A percentile compares a stretch with the other conserved stretches of the same genome.
Evolutionary conservation across 64 coral and sea anemone genomes (phyloP).

Genomic region (Stylophora pistillata): DNA sequence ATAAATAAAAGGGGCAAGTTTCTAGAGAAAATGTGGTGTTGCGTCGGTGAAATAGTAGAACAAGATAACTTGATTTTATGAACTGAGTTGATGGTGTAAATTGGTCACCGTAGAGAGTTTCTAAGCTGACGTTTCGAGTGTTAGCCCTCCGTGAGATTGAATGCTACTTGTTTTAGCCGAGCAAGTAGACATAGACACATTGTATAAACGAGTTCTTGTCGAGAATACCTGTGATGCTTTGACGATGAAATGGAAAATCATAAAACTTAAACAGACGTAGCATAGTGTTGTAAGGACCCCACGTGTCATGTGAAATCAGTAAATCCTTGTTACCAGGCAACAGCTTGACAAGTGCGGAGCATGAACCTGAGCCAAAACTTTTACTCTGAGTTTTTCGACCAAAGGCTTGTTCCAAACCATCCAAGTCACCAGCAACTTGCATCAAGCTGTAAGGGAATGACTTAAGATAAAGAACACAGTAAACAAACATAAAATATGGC

Average conservation of each 20-base stretch:
- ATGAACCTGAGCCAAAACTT: constrained; percentile 31
- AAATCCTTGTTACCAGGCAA: constrained; percentile 38
- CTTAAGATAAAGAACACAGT: not conserved
- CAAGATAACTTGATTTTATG: too few relatives aligned
- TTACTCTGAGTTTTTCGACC: not conserved
- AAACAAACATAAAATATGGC: too few relatives aligned
- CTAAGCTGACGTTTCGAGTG: too few relatives aligned
- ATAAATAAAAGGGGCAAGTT: too few relatives aligned
- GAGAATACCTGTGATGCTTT: not conserved
- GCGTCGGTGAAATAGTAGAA: too few relatives aligned
- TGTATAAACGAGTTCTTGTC: too few relatives aligned
- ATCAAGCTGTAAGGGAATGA: constrained; percentile 24
- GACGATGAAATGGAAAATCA: constrained; percentile 27
- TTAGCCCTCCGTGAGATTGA: too few relatives aligned
- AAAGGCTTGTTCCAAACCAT: constrained; percentile 55
- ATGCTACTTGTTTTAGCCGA: too few relatives aligned
- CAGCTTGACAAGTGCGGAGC: constrained; percentile 58
- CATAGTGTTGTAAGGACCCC: constrained; percentile 49
- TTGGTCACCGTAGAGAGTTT: too few relatives aligned
- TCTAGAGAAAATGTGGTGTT: too few relatives aligned
- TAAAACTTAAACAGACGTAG: constrained; percentile 58
- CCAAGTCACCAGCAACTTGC: constrained; percentile 53
- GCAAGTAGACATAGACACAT: too few relatives aligned
- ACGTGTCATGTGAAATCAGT: constrained; percentile 49
- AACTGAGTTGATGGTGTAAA: too few relatives aligned